Evolutionary conservation across 2,888 invertebrate genomes (phyloP).

Genomic region (Lymantria dispar): DNA sequence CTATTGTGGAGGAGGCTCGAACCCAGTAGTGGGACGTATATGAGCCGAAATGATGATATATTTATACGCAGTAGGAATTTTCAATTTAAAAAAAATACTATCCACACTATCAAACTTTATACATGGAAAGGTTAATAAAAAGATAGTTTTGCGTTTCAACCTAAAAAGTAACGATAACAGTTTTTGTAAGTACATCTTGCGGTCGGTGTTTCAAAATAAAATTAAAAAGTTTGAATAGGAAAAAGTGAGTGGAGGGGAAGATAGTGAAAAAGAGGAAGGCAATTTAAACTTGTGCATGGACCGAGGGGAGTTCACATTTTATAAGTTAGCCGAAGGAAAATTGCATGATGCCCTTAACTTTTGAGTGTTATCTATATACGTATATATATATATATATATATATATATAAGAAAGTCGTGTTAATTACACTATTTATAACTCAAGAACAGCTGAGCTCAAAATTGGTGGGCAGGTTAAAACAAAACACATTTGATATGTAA

Average conservation of each 20-base stretch:
- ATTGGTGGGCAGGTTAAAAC: too few relatives aligned
- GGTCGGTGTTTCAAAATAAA: slow-evolving; percentile 67
- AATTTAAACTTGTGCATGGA: slow-evolving; percentile 72
- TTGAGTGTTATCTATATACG: slow-evolving; percentile 40
- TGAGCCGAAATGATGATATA: too few relatives aligned
- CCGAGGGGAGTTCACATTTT: slow-evolving; percentile 61
- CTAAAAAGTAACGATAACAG: slow-evolving; percentile 34
- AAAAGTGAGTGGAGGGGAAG: slow-evolving; percentile 71
- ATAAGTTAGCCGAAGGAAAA: slow-evolving; percentile 66
- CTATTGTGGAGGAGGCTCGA: too few relatives aligned
- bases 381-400: too few relatives aligned
- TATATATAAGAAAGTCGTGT: too few relatives aligned
- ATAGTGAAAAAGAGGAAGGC: slow-evolving; percentile 75
- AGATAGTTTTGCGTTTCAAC: slow-evolving; percentile 18
- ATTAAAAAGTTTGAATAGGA: slow-evolving; percentile 78
- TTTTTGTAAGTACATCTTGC: slow-evolving; percentile 40
- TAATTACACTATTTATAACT: too few relatives aligned
- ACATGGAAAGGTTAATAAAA: neutral
- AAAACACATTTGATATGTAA: too few relatives aligned
- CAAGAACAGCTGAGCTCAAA: too few relatives aligned
- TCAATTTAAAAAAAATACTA: too few relatives aligned
- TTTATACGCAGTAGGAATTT: too few relatives aligned
- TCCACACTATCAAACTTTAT: too few relatives aligned
- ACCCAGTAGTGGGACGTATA: too few relatives aligned
- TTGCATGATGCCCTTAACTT: slow-evolving; percentile 62